phyloP scores from a whole-genome alignment of 1,140 invertebrate genomes.

The Caenorhabditis inopinata region DNA sequence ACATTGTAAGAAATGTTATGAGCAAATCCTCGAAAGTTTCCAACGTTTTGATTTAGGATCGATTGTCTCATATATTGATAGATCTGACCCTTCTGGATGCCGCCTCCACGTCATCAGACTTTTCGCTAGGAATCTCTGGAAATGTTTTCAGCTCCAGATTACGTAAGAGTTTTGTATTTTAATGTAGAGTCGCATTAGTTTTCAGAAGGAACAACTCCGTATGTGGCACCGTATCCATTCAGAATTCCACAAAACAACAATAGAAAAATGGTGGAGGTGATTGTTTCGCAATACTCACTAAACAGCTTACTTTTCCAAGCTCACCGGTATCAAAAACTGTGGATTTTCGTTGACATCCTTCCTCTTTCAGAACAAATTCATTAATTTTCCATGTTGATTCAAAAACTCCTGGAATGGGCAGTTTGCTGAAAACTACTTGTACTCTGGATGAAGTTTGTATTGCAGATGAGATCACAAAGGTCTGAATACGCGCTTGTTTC shows the following conservation, averaged over 20 bases:
- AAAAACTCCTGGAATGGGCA: conserved; percentile 44
- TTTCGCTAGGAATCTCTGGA: conserved; percentile 47
- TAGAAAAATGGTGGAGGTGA: conserved; percentile 40
- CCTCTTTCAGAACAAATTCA: conserved; percentile 42
- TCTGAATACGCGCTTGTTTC: not conserved
- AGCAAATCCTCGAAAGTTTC: not conserved
- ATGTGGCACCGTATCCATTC: conserved; percentile 37
- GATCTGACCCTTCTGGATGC: conserved; percentile 43
- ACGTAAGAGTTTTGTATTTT: not conserved
- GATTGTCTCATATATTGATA: conserved; percentile 32
- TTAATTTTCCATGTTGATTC: conserved; percentile 46
- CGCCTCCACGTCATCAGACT: conserved; percentile 38
- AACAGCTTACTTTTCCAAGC: conserved; percentile 49
- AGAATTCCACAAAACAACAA: conserved; percentile 41
- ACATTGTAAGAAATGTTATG: conserved; percentile 24
- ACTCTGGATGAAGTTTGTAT: conserved; percentile 49
- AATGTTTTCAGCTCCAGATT: conserved; percentile 41
- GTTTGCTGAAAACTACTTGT: conserved; percentile 43
- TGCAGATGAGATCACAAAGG: conserved; percentile 48
- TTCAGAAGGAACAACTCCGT: conserved; percentile 39
- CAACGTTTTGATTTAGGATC: conserved; percentile 13
- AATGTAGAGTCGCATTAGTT: not conserved
- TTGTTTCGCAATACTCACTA: conserved; percentile 45
- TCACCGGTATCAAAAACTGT: conserved; percentile 34
- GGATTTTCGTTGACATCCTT: not conserved